These are phyloP conservation scores for Aradophagus sp. DNA, from an alignment of 1,140 invertebrate genomes.

Conservation along the genomic window DNA sequence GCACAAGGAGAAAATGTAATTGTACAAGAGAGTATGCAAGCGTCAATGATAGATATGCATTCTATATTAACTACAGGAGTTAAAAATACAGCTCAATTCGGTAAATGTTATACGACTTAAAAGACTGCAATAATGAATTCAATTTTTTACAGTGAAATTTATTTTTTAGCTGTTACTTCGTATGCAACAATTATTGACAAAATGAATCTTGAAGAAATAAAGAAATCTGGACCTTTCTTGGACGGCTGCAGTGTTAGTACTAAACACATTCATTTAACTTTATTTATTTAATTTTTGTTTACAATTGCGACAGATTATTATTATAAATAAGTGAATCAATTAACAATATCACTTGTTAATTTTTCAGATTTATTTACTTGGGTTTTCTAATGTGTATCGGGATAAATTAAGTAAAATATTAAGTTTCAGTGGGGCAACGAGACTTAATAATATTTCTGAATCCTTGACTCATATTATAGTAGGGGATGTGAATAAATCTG, in stretches of 20 bases:
- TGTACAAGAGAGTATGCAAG: constrained; percentile 38
- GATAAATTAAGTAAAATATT: constrained; percentile 87
- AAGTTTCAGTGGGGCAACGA: constrained; percentile 86
- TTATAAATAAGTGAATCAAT: not conserved
- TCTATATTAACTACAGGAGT: constrained; percentile 9
- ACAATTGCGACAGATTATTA: not conserved
- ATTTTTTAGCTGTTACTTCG: constrained; percentile 16
- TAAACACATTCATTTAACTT: too few species aligned
- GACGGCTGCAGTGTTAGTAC: constrained; percentile 88
- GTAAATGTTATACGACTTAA: not conserved
- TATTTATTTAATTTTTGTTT: not conserved
- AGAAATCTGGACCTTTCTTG: constrained; percentile 84
- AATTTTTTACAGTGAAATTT: not conserved
- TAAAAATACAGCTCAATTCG: not conserved
- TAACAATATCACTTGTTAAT: too few species aligned
- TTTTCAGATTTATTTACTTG: constrained; percentile 79
- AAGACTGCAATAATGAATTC: not conserved
- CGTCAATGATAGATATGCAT: constrained; percentile 5
- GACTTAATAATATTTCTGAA: constrained; percentile 84
- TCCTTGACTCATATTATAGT: constrained; percentile 87
- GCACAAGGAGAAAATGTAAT: constrained; percentile 4
- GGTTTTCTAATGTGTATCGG: constrained; percentile 78
- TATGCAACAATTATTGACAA: constrained; percentile 27
- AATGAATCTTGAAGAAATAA: constrained; percentile 69
- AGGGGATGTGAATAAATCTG: constrained; percentile 76